phyloP scores from a whole-genome alignment of 2,888 invertebrate genomes.

The Hylaea fasciaria region DNA sequence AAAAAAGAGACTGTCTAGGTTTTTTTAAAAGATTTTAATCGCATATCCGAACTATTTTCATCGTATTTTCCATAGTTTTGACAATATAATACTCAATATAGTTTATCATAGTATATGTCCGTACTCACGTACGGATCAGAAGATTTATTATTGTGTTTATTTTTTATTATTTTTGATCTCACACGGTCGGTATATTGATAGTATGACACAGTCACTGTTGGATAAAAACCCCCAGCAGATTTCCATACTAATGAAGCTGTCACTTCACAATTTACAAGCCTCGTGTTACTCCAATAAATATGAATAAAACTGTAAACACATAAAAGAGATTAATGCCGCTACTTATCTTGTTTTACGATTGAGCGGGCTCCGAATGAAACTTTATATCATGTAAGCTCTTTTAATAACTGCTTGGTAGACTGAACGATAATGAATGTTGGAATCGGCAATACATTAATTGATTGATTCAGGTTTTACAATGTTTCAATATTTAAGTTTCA shows the following conservation, averaged over 20 bases:
- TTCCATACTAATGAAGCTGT: conserved; percentile 15
- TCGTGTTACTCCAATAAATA: conserved; percentile 11
- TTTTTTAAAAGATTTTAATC: too few relatives aligned
- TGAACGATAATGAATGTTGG: conserved; percentile 24
- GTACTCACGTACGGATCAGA: too few relatives aligned
- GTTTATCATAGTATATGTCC: too few relatives aligned
- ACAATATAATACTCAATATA: too few relatives aligned
- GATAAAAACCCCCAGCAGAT: background rate
- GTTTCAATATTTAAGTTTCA: background rate
- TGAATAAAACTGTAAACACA: conserved; percentile 25
- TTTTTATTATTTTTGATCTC: too few relatives aligned
- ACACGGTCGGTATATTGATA: too few relatives aligned
- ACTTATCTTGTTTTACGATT: conserved; percentile 32
- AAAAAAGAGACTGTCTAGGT: conserved; percentile 8
- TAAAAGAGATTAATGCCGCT: conserved; percentile 27
- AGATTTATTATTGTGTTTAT: too few relatives aligned
- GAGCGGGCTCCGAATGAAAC: conserved; percentile 30
- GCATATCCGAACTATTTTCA: too few relatives aligned
- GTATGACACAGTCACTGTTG: too few relatives aligned
- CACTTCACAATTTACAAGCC: conserved; percentile 18
- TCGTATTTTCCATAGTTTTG: too few relatives aligned
- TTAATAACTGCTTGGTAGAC: conserved; percentile 33
- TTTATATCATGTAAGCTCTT: conserved; percentile 35
- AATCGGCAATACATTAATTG: conserved; percentile 18
- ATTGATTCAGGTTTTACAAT: conserved; percentile 17